A percentile compares a stretch with the other conserved stretches of the same genome.
phyloP scores from a whole-genome alignment of 2,797 vertebrate species.

The Siniperca obscura region DNA sequence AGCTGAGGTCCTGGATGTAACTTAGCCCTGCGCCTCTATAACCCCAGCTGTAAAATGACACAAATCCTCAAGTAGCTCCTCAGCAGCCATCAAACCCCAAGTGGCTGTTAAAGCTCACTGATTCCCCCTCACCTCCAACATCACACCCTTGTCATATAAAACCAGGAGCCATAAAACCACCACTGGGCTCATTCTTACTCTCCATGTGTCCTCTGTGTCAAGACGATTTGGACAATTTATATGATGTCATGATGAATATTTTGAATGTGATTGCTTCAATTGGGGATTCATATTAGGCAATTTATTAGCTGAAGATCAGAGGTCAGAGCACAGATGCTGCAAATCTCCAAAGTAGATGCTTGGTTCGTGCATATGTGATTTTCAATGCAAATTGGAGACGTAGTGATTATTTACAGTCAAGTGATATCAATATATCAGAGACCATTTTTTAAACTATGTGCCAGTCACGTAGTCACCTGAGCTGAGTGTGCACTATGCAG shows the following conservation, averaged over 20 bases:
- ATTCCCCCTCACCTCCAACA: conserved; percentile 58
- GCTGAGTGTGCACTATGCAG: conserved; percentile 25
- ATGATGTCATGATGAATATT: conserved; percentile 49
- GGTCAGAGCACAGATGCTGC: conserved; percentile 41
- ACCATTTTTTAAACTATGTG: conserved; percentile 1
- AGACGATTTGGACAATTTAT: conserved; percentile 46
- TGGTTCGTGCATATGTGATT: not conserved
- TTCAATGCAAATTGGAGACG: conserved; percentile 6
- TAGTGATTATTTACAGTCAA: not conserved
- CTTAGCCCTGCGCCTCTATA: conserved; percentile 43
- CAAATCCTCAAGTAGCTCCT: conserved; percentile 74
- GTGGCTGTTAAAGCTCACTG: conserved; percentile 69
- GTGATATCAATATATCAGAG: not conserved
- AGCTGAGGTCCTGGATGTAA: conserved; percentile 63
- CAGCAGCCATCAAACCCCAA: conserved; percentile 70
- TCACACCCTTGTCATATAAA: conserved; percentile 67
- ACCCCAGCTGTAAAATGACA: conserved; percentile 75
- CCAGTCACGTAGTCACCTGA: conserved; percentile 14
- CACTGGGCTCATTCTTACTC: conserved; percentile 51
- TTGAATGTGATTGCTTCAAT: conserved; percentile 27
- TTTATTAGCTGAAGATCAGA: conserved; percentile 42
- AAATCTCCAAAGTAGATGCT: not conserved
- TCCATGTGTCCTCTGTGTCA: conserved; percentile 49
- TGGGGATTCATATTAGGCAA: conserved; percentile 30
- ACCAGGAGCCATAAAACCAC: conserved; percentile 70